Conservation (phyloP, 1,140 invertebrate species). For the Drosophila sturtevanti region DNA sequence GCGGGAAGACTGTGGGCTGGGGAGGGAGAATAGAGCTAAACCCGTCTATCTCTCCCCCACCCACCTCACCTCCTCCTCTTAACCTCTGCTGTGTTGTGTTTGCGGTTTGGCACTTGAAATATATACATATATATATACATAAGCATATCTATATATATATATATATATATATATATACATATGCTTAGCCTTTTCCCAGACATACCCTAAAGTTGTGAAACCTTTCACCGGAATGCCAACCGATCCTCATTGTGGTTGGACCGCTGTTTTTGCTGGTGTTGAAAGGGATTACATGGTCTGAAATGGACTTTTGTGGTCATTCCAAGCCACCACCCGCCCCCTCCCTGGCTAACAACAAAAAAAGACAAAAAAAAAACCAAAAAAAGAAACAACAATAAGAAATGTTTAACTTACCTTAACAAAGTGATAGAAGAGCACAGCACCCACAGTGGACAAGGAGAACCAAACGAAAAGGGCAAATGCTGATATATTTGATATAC, state of each 20-base stretch:
- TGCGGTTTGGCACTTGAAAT: conserved; percentile 69
- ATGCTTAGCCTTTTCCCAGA: conserved; percentile 30
- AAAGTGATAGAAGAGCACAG: conserved; percentile 91
- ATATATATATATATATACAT: conserved; percentile 38
- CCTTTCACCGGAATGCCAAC: conserved; percentile 52
- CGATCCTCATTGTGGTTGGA: conserved; percentile 39
- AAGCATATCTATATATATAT: too few relatives aligned
- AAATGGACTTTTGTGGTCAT: conserved; percentile 43
- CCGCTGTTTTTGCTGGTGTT: conserved; percentile 34
- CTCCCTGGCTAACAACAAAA: background rate
- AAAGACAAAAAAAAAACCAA: background rate
- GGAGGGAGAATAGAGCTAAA: too few relatives aligned
- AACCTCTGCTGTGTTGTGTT: conserved; percentile 35
- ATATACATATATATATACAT: conserved; percentile 37
- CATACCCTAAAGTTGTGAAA: conserved; percentile 32
- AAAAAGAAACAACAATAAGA: background rate
- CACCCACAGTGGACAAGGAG: conserved; percentile 87
- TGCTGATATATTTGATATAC: conserved; percentile 89
- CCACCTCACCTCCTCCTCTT: conserved; percentile 9
- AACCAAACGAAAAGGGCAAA: conserved; percentile 90
- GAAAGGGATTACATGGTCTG: conserved; percentile 70
- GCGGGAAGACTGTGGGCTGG: background rate
- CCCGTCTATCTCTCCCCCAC: conserved; percentile 21
- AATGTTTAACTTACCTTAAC: conserved; percentile 86
- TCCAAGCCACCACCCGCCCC: conserved; percentile 10